A percentile compares a stretch with the other conserved stretches of the same genome.
phyloP scores from a whole-genome alignment of 2,113 vertebrate genomes.

The Ellobius talpinus region DNA sequence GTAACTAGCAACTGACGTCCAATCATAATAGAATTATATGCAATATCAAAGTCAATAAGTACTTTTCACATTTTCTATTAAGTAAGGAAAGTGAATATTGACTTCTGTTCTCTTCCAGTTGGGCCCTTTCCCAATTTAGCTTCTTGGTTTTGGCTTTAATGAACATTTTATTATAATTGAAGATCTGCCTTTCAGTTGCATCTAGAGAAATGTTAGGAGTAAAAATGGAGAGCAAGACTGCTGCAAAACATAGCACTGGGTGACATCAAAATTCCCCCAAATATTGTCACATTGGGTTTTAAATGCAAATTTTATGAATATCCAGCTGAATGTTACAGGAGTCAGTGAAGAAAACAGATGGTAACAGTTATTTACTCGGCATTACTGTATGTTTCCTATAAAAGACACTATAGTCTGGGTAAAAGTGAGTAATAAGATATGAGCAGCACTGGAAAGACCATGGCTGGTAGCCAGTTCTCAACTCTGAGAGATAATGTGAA shows the following conservation, averaged over 20 bases:
- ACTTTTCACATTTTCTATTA: background rate
- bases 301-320: slow-evolving; percentile 69
- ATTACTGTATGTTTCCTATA: background rate
- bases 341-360: slow-evolving; percentile 45
- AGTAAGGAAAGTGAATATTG: background rate
- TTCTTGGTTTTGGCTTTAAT: background rate
- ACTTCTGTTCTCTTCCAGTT: background rate
- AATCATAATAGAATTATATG: background rate
- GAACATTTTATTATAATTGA: background rate
- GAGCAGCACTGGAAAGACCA: background rate
- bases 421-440: background rate
- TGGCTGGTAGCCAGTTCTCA: background rate
- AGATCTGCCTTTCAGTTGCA: background rate
- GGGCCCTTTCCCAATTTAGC: background rate
- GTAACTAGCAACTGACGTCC: background rate
- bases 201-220: background rate
- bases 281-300: background rate
- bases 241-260: background rate
- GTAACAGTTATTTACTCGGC: background rate
- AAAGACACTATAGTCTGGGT: background rate
- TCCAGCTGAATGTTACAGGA: slow-evolving; percentile 1
- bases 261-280: slow-evolving; percentile 17
- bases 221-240: background rate
- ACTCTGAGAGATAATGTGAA: background rate
- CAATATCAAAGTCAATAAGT: background rate